These are phyloP conservation scores for Limnodromus scolopaceus DNA, from an alignment of 2,797 vertebrate genomes.

Conservation along the genomic window DNA sequence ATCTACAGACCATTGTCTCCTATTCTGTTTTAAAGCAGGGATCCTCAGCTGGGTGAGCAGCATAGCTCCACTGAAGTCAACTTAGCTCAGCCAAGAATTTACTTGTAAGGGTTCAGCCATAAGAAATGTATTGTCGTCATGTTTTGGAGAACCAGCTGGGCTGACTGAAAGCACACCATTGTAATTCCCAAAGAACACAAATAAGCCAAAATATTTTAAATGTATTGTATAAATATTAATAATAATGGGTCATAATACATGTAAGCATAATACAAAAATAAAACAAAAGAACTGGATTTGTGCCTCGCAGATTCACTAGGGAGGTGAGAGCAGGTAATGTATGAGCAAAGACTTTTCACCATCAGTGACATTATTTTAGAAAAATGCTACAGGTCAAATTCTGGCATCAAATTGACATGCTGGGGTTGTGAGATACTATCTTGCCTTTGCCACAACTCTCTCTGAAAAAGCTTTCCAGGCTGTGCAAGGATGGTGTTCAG, in stretches of 20 bases:
- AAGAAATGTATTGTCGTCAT: background rate
- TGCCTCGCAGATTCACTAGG: background rate
- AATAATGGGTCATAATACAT: background rate
- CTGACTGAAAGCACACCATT: background rate
- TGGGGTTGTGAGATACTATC: background rate
- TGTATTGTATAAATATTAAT: background rate
- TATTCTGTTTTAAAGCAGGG: background rate
- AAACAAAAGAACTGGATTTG: background rate
- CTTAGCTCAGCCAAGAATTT: background rate
- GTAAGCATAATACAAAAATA: background rate
- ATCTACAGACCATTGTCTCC: background rate
- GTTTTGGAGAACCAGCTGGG: background rate
- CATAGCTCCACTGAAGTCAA: background rate
- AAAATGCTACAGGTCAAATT: background rate
- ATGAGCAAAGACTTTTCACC: background rate
- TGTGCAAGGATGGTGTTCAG: background rate
- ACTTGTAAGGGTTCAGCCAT: background rate
- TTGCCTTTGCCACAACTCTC: background rate
- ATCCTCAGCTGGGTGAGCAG: background rate
- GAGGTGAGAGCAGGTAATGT: background rate
- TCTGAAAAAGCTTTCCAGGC: background rate
- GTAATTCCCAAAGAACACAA: background rate
- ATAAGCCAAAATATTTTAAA: background rate
- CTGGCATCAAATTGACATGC: background rate
- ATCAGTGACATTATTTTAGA: background rate